phyloP scores from a whole-genome alignment of 1,140 invertebrate genomes.

The Dendroctonus ponderosae region DNA sequence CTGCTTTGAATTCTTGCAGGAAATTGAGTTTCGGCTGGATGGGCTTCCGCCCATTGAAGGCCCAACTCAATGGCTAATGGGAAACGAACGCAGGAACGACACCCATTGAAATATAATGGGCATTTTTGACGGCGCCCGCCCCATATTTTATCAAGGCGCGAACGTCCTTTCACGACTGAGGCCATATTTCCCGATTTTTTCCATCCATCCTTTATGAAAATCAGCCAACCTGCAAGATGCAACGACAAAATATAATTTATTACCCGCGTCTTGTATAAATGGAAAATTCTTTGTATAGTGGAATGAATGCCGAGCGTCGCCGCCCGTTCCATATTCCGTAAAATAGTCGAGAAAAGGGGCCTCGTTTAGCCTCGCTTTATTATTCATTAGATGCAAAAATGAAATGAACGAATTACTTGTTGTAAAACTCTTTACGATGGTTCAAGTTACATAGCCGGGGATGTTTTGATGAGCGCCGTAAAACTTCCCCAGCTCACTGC shows the following conservation, averaged over 20 bases:
- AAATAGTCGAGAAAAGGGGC: constrained; percentile 3
- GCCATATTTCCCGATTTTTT: constrained; percentile 8
- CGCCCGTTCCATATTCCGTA: constrained; percentile 10
- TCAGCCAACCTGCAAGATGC: constrained; percentile 11
- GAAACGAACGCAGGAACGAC: too few relatives aligned
- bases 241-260: constrained; percentile 11
- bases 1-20: too few relatives aligned
- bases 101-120: too few relatives aligned
- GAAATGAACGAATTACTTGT: neutral
- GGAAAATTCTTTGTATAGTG: constrained; percentile 7
- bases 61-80: too few relatives aligned
- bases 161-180: constrained; percentile 1
- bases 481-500: too few relatives aligned
- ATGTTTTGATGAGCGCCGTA: too few relatives aligned
- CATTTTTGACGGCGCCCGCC: constrained; percentile 3
- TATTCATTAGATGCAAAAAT: constrained; percentile 11
- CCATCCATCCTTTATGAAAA: constrained; percentile 10
- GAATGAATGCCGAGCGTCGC: constrained; percentile 7
- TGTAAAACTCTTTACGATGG: too few relatives aligned
- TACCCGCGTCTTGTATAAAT: constrained; percentile 10
- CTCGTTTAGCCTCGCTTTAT: constrained; percentile 13
- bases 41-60: too few relatives aligned
- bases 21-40: too few relatives aligned
- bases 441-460: too few relatives aligned
- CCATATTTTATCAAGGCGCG: constrained; percentile 1